phyloP scores from a whole-genome alignment of 64 coral and sea anemone genomes.

The Stichodactyla helianthus region DNA sequence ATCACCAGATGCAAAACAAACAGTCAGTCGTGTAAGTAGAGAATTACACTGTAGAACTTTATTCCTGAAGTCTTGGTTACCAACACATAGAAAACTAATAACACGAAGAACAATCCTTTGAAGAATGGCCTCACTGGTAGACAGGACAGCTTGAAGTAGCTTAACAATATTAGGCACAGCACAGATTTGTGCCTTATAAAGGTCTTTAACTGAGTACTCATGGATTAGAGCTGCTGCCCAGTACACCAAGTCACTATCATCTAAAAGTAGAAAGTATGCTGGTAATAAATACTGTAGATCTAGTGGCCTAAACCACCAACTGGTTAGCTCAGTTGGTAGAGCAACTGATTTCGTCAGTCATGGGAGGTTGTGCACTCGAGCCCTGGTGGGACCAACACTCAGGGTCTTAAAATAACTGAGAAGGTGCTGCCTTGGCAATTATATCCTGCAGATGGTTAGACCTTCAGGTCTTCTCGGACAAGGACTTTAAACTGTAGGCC shows the following conservation, averaged over 20 bases:
- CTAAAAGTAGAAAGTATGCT: conserved; percentile 5
- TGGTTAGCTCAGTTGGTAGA: too few relatives aligned
- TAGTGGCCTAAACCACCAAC: too few relatives aligned
- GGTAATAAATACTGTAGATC: too few relatives aligned
- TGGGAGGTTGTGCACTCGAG: too few relatives aligned
- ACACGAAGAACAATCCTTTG: conserved; percentile 89
- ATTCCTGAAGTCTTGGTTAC: conserved; percentile 56
- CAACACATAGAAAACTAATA: conserved; percentile 77
- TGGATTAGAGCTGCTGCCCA: conserved; percentile 89
- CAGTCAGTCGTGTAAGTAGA: conserved; percentile 60
- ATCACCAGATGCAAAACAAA: conserved; percentile 94
- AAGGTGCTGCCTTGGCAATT: too few relatives aligned
- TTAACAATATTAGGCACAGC: conserved; percentile 73
- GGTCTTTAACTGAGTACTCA: conserved; percentile 77
- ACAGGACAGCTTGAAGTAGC: conserved; percentile 61
- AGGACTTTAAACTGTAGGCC: too few relatives aligned
- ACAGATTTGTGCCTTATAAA: conserved; percentile 75
- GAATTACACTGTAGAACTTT: conserved; percentile 53
- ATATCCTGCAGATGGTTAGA: too few relatives aligned
- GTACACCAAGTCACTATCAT: conserved; percentile 91
- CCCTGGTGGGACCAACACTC: too few relatives aligned
- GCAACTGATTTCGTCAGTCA: too few relatives aligned
- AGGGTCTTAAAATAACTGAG: too few relatives aligned
- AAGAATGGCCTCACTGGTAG: conserved; percentile 82
- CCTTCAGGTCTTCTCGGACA: too few relatives aligned